Evolutionary conservation across 2,113 vertebrate genomes (phyloP), one percentile per base, ranked within the genome.

Genomic region (Anhinga rufa): DNA sequence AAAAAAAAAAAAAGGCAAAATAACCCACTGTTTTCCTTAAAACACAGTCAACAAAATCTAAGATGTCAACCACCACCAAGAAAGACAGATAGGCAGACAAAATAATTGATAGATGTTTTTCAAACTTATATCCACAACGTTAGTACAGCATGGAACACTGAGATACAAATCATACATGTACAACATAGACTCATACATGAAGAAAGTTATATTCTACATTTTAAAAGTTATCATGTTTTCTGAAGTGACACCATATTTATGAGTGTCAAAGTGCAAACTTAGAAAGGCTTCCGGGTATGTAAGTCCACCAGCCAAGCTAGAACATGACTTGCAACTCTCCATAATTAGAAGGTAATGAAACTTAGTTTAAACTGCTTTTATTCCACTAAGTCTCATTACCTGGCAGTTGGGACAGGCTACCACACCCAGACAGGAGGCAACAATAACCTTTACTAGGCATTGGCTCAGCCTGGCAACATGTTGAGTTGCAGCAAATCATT

Each of bases 51-150:
- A 32, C 46, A 86, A 81, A 84, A 75, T 86, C 51, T 61, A 68
- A 65, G 44, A 72, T 82, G 25, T 72, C 36, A 65, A 72, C 34
- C 18, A 80, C 17, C 29, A 65, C 12, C n/a, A 87, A 21, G 58
- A 48, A 0, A 69, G 72, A 77, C 1, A 84, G 65, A 69, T 0
- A 76, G 42, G 31, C 34, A 83, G 13, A 38, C 8, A 79, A 71
- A 90, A 3, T 52, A 25, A 79, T 6, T 24, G 52, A 86, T 6
- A 4, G 22, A 17, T 28, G 44, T 77, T 85, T 82, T 86, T 57
- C 31, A 19, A 62, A 51, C 46, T 61, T 70, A n/a, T 24, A 74
- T 55, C 17, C 28, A 40, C 0, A 0, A 28, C 1, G 2, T 21
- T n/a, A 36, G 14, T 19, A 15, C 3, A n/a, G 7, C 12, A 34